Conservation (phyloP, 2,113 vertebrate genomes). For the Variabilichromis moorii region DNA sequence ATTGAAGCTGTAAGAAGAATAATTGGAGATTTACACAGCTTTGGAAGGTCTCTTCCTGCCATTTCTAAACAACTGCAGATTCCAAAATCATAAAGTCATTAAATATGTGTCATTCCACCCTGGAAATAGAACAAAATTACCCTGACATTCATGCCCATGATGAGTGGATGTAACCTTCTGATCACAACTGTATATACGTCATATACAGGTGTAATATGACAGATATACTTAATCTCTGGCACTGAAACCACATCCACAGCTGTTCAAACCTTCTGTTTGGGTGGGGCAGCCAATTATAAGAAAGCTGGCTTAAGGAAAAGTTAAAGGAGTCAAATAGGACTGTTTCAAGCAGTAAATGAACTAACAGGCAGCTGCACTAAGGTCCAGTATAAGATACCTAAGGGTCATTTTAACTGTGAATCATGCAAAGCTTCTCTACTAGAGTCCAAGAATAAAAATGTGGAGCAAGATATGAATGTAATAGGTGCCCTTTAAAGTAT, state of each 20-base stretch:
- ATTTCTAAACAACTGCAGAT: not conserved
- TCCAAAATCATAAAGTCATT: not conserved
- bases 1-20: not conserved
- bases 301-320: not conserved
- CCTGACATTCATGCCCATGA: not conserved
- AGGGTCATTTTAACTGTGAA: not conserved
- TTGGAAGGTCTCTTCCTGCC: fast-evolving
- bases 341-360: not conserved
- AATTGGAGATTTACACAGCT: not conserved
- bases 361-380: not conserved
- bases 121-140: not conserved
- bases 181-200: not conserved
- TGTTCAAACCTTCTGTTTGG: not conserved
- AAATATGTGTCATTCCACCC: not conserved
- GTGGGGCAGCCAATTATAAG: not conserved
- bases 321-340: not conserved
- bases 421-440: not conserved
- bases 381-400: not conserved
- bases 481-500: not conserved
- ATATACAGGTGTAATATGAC: not conserved
- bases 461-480: not conserved
- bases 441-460: not conserved
- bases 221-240: not conserved
- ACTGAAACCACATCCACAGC: not conserved
- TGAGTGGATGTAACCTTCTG: not conserved